Conservation (phyloP, 1,140 invertebrate species). For the Hypsibius dujardini region DNA sequence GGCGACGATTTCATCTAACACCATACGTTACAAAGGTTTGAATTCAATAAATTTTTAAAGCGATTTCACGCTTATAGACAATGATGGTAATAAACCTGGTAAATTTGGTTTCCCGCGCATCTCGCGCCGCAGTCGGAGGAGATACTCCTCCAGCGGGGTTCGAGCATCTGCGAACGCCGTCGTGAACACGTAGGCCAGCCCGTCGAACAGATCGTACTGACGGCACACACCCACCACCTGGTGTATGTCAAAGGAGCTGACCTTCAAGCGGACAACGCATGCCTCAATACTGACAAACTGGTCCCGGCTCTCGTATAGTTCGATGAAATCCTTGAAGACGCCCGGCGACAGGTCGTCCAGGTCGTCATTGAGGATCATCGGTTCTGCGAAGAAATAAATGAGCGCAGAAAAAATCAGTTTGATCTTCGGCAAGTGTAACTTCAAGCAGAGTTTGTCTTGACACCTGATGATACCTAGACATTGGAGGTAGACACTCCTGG, state of each 20-base stretch:
- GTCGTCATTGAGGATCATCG: slow-evolving; percentile 38
- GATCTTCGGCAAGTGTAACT: not conserved
- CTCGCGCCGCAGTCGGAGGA: slow-evolving; percentile 38
- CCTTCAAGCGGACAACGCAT: slow-evolving; percentile 59
- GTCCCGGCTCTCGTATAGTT: slow-evolving; percentile 35
- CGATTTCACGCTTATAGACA: not conserved
- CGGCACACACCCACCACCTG: slow-evolving; percentile 62
- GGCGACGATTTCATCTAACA: slow-evolving; percentile 29
- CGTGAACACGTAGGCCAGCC: slow-evolving; percentile 71
- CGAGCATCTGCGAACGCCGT: slow-evolving; percentile 63
- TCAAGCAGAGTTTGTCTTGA: not conserved
- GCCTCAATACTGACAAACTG: slow-evolving; percentile 50
- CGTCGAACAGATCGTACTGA: slow-evolving; percentile 58
- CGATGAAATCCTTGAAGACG: slow-evolving; percentile 41
- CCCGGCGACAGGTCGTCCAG: slow-evolving; percentile 38
- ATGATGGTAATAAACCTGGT: not conserved
- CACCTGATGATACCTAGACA: slow-evolving; percentile 28
- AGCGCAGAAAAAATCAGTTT: too few species aligned
- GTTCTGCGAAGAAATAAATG: slow-evolving; percentile 29
- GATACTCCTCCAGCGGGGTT: slow-evolving; percentile 57
- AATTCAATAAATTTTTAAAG: slow-evolving; percentile 18
- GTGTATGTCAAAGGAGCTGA: slow-evolving; percentile 69
- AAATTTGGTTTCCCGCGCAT: not conserved
- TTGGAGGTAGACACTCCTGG: slow-evolving; percentile 37
- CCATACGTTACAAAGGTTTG: slow-evolving; percentile 9